Conservation (phyloP, 2,113 vertebrate genomes). For the Hypanus sabinus region DNA sequence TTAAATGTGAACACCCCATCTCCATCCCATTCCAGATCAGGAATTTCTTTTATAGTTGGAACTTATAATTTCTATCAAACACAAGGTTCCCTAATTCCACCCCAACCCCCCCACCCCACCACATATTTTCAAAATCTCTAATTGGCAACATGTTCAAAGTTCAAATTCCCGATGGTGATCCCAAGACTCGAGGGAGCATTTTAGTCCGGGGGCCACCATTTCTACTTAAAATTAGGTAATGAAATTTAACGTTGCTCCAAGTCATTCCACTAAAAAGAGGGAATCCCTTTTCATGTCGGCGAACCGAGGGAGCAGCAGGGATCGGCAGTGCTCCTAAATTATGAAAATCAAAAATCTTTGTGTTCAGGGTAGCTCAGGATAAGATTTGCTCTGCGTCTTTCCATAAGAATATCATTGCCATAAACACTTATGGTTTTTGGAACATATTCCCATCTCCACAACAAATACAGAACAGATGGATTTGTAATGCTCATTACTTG, state of each 20-base stretch:
- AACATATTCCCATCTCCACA: neutral
- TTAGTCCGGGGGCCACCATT: neutral
- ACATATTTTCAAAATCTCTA: neutral
- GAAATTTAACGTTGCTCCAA: neutral
- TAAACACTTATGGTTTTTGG: neutral
- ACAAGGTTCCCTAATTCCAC: neutral
- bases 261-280: neutral
- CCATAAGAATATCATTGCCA: no score
- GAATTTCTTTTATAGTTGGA: neutral
- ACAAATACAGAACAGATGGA: neutral
- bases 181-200: neutral
- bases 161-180: neutral
- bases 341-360: neutral
- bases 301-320: no score
- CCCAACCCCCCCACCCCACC: no score
- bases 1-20: neutral
- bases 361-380: neutral
- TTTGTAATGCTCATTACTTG: neutral
- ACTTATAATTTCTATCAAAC: neutral
- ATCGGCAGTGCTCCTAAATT: neutral
- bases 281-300: no score
- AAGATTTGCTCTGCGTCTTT: neutral
- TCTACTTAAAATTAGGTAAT: neutral
- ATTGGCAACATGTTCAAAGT: neutral
- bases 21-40: neutral